Percentiles rank a stretch among this genome's conserved stretches.
These are phyloP conservation scores for Hydrozoanthus tunicans DNA, from an alignment of 64 coral and sea anemone genomes.

Conservation along the genomic window DNA sequence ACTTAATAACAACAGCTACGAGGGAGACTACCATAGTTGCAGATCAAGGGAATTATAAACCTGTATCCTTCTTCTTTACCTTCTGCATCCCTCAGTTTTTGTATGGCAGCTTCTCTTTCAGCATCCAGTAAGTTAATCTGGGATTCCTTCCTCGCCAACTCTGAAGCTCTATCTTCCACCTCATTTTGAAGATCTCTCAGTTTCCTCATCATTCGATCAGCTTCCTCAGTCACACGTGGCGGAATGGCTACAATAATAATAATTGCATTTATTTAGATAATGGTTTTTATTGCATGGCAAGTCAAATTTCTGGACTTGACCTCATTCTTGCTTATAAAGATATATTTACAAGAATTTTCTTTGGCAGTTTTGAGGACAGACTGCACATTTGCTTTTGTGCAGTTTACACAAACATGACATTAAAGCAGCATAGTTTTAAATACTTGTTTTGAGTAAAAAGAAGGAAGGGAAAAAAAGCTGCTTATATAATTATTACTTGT, in stretches of 20 bases:
- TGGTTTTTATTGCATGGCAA: neutral
- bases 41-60: neutral
- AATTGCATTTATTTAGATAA: neutral
- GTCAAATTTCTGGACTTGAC: too few relatives aligned
- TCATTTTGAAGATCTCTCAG: slow-evolving; percentile 85
- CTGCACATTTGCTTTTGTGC: too few relatives aligned
- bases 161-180: slow-evolving; percentile 75
- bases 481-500: too few relatives aligned
- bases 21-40: neutral
- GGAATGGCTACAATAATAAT: slow-evolving; percentile 65
- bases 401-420: too few relatives aligned
- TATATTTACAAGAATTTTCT: too few relatives aligned
- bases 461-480: too few relatives aligned
- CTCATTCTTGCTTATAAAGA: too few relatives aligned
- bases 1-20: too few relatives aligned
- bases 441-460: too few relatives aligned
- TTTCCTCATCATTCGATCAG: slow-evolving; percentile 98
- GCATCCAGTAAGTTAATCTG: slow-evolving; percentile 83
- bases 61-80: slow-evolving; percentile 45
- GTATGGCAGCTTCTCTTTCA: slow-evolving; percentile 83
- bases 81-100: slow-evolving; percentile 81
- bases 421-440: too few relatives aligned
- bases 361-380: too few relatives aligned
- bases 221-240: slow-evolving; percentile 96
- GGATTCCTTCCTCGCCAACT: slow-evolving; percentile 77